phyloP scores from a whole-genome alignment of 2,113 vertebrate genomes.

The Pachyramphus minor region DNA sequence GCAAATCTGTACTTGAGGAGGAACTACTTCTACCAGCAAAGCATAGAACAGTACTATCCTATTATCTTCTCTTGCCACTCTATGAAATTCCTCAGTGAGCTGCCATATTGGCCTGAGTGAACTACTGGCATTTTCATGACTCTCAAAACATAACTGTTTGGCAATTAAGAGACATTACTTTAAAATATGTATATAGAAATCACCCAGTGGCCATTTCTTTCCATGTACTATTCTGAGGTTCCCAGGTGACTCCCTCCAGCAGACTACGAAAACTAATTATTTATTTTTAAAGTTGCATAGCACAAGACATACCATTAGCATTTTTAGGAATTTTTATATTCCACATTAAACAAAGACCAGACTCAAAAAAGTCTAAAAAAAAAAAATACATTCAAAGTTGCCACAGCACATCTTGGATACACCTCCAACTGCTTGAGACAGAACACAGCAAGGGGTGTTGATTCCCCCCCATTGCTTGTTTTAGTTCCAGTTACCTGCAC shows the following conservation, averaged over 20 bases:
- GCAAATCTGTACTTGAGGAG: not conserved
- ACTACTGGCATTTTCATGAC: not conserved
- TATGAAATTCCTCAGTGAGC: not conserved
- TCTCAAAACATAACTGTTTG: not conserved
- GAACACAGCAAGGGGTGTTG: not conserved
- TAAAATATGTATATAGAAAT: not conserved
- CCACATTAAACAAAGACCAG: not conserved
- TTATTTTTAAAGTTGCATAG: not conserved
- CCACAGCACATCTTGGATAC: not conserved
- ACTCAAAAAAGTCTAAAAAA: not conserved
- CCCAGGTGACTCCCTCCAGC: not conserved
- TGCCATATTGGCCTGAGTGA: not conserved
- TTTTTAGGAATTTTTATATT: not conserved
- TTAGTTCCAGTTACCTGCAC: not conserved
- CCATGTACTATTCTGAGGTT: not conserved
- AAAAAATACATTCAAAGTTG: not conserved
- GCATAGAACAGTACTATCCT: not conserved
- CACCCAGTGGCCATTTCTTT: not conserved
- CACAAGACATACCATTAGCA: not conserved
- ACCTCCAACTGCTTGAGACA: not conserved
- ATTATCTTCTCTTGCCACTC: not conserved
- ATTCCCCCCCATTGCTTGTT: not conserved
- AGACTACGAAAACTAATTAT: not conserved
- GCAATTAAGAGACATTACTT: not conserved
- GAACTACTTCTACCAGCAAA: not conserved